Base-by-base conservation (phyloP, 2,113 vertebrate species). In the Onychostoma macrolepis region DNA sequence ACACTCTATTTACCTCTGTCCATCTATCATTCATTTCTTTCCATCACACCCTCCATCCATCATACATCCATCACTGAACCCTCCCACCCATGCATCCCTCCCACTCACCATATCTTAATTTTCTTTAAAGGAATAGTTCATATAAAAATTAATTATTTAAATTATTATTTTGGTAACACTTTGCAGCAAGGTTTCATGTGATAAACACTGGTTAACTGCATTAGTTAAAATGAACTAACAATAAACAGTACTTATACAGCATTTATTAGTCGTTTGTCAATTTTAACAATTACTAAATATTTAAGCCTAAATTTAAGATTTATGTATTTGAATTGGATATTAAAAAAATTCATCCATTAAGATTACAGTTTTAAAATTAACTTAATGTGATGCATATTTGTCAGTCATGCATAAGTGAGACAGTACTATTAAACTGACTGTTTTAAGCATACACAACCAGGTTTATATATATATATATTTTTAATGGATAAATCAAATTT, bases 51-150 rank as follows among this genome's bases (percentile, higher is more conserved):
- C 75, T 88, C 48, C 38, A 87, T 86, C 76, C 65, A 81, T 78
- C 79, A 74, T 77, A 41, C 43, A 88, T 17, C 67, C 71, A 78
- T 81, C 58, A 21, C 58, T 80, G 81, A 43, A 43, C 30, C n/a
- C 53, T 53, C 79, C 45, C 74, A 63, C 13, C 30, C 41, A 19
- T 19, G 45, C 58, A 19, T 33, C 28, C 69, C 76, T 69, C 63
- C 72, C 71, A 36, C 12, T 79, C 71, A 65, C 83, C 87, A 80
- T 82, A 53, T 79, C 81, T 83, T 80, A 86, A 90, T 91, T 90
- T 91, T 91, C 92, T 91, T 90, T 88, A 87, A 93, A 91, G 89
- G 90, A 89, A 90, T 91, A 80, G 63, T 67, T 67, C 8, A 80
- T 53, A 24, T 36, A 72, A n/a, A 85, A 56, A 86, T 78, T 4